Evolutionary conservation across 2,888 invertebrate species (phyloP).

Genomic region (Unio pictorum): DNA sequence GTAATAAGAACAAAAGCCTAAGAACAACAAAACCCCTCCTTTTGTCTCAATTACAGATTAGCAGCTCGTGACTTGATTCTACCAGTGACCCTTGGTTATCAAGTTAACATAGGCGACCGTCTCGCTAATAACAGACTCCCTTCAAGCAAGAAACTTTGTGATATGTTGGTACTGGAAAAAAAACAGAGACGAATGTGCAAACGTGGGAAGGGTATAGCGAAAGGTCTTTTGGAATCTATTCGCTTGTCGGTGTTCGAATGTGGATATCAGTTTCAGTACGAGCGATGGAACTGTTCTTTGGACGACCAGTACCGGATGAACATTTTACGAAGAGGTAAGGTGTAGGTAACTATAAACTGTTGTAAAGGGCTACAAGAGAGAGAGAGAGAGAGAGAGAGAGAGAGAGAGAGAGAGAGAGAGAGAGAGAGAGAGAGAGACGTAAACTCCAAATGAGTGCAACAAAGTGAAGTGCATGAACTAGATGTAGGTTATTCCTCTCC

Average conservation of each 20-base stretch:
- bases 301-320: slow-evolving; percentile 95
- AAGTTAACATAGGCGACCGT: slow-evolving; percentile 20
- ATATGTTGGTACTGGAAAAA: slow-evolving; percentile 50
- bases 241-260: slow-evolving; percentile 93
- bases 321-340: slow-evolving; percentile 91
- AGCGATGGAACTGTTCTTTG: slow-evolving; percentile 95
- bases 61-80: slow-evolving; percentile 32
- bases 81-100: slow-evolving; percentile 18
- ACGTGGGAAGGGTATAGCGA: slow-evolving; percentile 93
- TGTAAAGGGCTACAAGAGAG: too few relatives aligned
- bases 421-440: slow-evolving; percentile 6
- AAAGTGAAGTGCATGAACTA: too few relatives aligned
- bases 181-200: slow-evolving; percentile 90
- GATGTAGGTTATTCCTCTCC: too few relatives aligned
- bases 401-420: slow-evolving; percentile 10
- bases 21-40: too few relatives aligned
- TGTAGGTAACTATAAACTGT: too few relatives aligned
- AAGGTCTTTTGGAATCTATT: slow-evolving; percentile 90
- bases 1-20: too few relatives aligned
- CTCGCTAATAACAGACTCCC: slow-evolving; percentile 16
- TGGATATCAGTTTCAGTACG: slow-evolving; percentile 92
- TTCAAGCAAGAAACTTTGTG: slow-evolving; percentile 48
- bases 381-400: slow-evolving; percentile 8
- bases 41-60: slow-evolving; percentile 13
- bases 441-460: too few relatives aligned